Conservation (phyloP, 2,888 invertebrate species). For the Desoria tigrina region DNA sequence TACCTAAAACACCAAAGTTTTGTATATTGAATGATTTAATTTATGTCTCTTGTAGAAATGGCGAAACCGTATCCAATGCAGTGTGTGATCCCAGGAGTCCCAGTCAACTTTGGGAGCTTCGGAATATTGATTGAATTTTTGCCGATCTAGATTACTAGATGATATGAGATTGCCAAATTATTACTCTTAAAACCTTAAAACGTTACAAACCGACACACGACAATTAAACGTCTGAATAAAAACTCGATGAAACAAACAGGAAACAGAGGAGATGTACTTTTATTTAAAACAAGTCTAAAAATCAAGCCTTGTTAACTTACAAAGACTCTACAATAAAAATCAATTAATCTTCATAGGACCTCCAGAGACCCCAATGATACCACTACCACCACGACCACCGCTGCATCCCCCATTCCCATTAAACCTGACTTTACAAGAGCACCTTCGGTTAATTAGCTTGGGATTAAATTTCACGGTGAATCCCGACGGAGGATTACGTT, state of each 20-base stretch:
- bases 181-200: too few species aligned
- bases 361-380: neutral
- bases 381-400: conserved; percentile 20
- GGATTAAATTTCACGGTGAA: conserved; percentile 43
- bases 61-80: conserved; percentile 16
- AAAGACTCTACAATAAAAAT: neutral
- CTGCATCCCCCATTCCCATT: conserved; percentile 17
- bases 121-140: conserved; percentile 5
- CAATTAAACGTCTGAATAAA: too few species aligned
- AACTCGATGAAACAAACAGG: too few species aligned
- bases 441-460: conserved; percentile 31
- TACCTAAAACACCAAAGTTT: too few species aligned
- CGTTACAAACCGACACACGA: too few species aligned
- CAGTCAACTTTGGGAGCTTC: conserved; percentile 33
- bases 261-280: too few species aligned
- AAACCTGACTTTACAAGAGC: conserved; percentile 32
- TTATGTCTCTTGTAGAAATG: too few species aligned
- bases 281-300: neutral
- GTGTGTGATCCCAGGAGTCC: conserved; percentile 19
- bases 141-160: neutral
- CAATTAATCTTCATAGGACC: conserved; percentile 1
- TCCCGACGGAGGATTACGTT: conserved; percentile 21
- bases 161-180: too few species aligned
- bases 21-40: too few species aligned
- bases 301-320: neutral